Evolutionary conservation across 2,797 vertebrate species (phyloP).

Genomic region (Pipistrellus kuhlii): DNA sequence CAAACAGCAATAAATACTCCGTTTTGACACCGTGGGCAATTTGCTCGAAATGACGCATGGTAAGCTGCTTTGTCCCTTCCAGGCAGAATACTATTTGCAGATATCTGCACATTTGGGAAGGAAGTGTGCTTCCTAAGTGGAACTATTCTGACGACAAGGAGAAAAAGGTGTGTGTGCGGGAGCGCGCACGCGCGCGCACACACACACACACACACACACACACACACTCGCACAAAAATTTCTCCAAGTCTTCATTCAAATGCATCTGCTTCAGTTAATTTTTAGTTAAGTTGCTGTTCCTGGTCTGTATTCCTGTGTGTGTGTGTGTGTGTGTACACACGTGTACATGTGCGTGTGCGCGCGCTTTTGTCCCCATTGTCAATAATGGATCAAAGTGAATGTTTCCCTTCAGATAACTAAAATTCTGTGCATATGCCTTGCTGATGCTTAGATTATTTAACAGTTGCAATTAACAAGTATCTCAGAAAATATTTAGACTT

Average conservation of each 20-base stretch:
- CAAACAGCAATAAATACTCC: background rate
- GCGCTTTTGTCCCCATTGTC: background rate
- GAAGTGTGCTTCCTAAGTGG: background rate
- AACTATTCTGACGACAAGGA: background rate
- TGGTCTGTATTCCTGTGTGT: background rate
- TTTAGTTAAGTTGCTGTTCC: background rate
- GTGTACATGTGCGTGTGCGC: background rate
- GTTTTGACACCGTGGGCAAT: constrained; percentile 12
- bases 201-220: background rate
- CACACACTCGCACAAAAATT: background rate
- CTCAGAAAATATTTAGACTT: background rate
- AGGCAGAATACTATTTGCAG: constrained; percentile 54
- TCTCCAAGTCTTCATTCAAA: background rate
- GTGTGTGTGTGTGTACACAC: background rate
- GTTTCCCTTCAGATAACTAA: background rate
- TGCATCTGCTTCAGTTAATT: background rate
- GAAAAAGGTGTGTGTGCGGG: background rate
- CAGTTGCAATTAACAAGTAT: background rate
- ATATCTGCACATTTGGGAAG: constrained; percentile 31
- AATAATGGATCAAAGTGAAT: background rate
- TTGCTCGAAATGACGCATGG: constrained; percentile 37
- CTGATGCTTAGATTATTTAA: background rate
- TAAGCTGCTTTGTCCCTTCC: constrained; percentile 38
- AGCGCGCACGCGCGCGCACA: background rate
- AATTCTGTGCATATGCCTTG: background rate